phyloP scores from a whole-genome alignment of 2,888 invertebrate genomes.

The Euplagia quadripunctaria region DNA sequence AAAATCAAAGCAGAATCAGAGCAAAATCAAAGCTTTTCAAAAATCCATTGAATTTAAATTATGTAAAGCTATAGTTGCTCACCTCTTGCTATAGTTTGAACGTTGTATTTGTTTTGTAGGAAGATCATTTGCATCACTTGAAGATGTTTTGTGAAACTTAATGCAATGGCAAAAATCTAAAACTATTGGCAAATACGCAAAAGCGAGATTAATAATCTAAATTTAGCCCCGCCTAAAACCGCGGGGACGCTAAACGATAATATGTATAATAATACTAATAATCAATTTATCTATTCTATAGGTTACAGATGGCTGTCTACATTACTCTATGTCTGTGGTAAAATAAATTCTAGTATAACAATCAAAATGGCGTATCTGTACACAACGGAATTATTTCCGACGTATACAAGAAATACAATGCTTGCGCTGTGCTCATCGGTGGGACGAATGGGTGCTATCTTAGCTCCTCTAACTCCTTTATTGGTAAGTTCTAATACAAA shows the following conservation, averaged over 20 bases:
- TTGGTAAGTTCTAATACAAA: conserved; percentile 13
- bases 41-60: too few species aligned
- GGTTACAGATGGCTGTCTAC: conserved; percentile 10
- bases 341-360: conserved; percentile 13
- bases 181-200: too few species aligned
- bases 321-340: background rate
- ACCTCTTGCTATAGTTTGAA: too few species aligned
- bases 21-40: too few species aligned
- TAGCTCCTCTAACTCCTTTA: conserved; percentile 25
- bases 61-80: too few species aligned
- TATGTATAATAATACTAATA: background rate
- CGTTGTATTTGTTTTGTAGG: too few species aligned
- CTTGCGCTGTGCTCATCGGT: conserved; percentile 17
- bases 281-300: background rate
- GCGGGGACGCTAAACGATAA: background rate
- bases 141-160: background rate
- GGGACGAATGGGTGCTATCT: conserved; percentile 20
- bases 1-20: too few species aligned
- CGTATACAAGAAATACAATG: conserved; percentile 26
- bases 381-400: conserved; percentile 25
- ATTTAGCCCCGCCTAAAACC: too few species aligned
- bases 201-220: too few species aligned
- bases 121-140: too few species aligned
- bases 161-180: too few species aligned
- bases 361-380: conserved; percentile 18